Conservation (phyloP, 1,140 invertebrate species). For the Sycobia sp. region DNA sequence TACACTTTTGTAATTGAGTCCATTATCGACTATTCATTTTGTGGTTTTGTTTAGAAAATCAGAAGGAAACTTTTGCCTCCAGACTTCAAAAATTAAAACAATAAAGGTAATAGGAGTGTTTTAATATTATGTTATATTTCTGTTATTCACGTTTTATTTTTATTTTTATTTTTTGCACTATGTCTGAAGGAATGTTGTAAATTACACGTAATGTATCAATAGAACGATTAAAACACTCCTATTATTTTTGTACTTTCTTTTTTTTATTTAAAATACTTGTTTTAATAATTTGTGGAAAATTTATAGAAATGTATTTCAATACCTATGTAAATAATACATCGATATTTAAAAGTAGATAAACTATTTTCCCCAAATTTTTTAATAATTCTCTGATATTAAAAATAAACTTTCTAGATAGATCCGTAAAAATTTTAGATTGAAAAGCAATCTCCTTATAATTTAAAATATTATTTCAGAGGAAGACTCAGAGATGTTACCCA, state of each 20-base stretch:
- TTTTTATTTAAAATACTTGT: too few species aligned
- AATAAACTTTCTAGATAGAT: background rate
- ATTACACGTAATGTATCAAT: too few species aligned
- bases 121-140: background rate
- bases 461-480: conserved; percentile 61
- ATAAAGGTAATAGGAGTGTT: background rate
- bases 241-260: too few species aligned
- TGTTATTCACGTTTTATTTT: background rate
- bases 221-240: too few species aligned
- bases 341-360: conserved; percentile 6
- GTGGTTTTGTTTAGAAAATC: conserved; percentile 2
- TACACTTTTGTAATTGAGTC: background rate
- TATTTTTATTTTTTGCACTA: background rate
- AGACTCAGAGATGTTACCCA: conserved; percentile 63
- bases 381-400: background rate
- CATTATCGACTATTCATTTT: conserved; percentile 18
- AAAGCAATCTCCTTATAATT: conserved; percentile 44
- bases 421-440: background rate
- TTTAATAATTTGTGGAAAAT: too few species aligned
- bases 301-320: too few species aligned
- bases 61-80: background rate
- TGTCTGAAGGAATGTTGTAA: too few species aligned
- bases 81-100: too few species aligned
- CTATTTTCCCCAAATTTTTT: background rate
- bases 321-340: too few species aligned